Evolutionary conservation across 2,888 invertebrate species (phyloP).

Genomic region (Idaea dimidiata): DNA sequence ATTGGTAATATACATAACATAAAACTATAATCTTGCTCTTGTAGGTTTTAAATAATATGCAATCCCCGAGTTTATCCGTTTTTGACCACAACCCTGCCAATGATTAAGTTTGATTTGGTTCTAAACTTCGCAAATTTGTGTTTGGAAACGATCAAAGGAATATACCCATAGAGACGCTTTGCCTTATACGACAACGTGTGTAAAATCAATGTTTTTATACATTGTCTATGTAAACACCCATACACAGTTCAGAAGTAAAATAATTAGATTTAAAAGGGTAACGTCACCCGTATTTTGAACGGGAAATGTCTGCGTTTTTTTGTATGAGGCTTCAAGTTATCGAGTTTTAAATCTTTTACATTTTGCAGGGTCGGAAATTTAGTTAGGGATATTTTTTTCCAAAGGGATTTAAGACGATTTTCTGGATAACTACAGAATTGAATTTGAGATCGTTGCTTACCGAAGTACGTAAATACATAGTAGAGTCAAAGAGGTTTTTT

Average conservation of each 20-base stretch:
- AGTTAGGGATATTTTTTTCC: not conserved
- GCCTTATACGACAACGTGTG: no score
- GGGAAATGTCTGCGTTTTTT: slow-evolving; percentile 2
- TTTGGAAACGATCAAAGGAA: no score
- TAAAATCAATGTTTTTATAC: no score
- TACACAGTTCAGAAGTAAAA: slow-evolving; percentile 34
- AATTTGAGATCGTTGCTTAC: not conserved
- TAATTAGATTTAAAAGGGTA: slow-evolving; percentile 45
- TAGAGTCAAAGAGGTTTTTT: no score
- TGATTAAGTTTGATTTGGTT: no score
- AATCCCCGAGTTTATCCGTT: no score
- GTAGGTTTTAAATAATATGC: no score
- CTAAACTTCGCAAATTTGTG: no score
- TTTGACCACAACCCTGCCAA: no score
- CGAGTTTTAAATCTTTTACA: not conserved
- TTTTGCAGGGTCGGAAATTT: not conserved
- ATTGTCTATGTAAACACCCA: not conserved
- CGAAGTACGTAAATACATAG: not conserved
- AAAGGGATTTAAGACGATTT: not conserved
- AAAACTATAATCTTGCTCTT: no score
- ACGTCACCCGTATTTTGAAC: slow-evolving; percentile 22
- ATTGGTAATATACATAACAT: no score
- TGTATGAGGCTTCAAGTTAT: not conserved
- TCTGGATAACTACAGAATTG: not conserved
- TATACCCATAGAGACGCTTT: no score